These are phyloP conservation scores for Epizoanthus illoricatus DNA, from an alignment of 92 coral and sea anemone species.

Conservation along the genomic window DNA sequence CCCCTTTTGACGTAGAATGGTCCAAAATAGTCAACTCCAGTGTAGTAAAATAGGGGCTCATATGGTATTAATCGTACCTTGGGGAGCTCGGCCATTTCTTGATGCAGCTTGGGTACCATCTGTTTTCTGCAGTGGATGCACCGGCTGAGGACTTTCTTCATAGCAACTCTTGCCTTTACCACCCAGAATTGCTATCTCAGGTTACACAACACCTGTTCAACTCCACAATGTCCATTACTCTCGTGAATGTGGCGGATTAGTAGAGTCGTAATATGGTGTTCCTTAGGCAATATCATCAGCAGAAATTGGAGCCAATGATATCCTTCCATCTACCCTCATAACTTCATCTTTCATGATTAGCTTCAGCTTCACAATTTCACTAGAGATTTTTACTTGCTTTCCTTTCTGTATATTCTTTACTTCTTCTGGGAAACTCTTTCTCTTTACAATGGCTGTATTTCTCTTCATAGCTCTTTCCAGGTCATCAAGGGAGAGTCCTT, in stretches of 20 bases:
- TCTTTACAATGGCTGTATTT: slow-evolving; percentile 42
- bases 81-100: slow-evolving; percentile 48
- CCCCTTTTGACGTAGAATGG: slow-evolving; percentile 63
- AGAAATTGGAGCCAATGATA: slow-evolving; percentile 46
- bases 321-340: slow-evolving; percentile 40
- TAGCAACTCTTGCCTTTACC: slow-evolving; percentile 48
- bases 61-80: slow-evolving; percentile 48
- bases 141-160: slow-evolving; percentile 33
- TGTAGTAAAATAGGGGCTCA: slow-evolving; percentile 46
- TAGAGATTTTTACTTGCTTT: slow-evolving; percentile 34
- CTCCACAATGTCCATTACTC: slow-evolving; percentile 56
- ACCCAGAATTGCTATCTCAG: slow-evolving; percentile 51
- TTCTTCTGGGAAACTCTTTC: slow-evolving; percentile 39
- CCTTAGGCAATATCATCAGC: slow-evolving; percentile 44
- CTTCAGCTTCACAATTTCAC: slow-evolving; percentile 40
- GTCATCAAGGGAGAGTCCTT: slow-evolving; percentile 34
- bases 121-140: slow-evolving; percentile 46
- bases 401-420: slow-evolving; percentile 25
- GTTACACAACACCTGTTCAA: slow-evolving; percentile 40
- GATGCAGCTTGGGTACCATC: slow-evolving; percentile 32
- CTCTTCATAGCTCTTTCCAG: slow-evolving; percentile 43
- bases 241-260: slow-evolving; percentile 37
- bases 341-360: slow-evolving; percentile 47
- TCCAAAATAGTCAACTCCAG: slow-evolving; percentile 60
- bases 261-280: slow-evolving; percentile 35